A percentile compares a stretch with the other conserved stretches of the same genome.
Evolutionary conservation across 2,113 vertebrate genomes (phyloP).

Genomic region (Lagenorhynchus albirostris): DNA sequence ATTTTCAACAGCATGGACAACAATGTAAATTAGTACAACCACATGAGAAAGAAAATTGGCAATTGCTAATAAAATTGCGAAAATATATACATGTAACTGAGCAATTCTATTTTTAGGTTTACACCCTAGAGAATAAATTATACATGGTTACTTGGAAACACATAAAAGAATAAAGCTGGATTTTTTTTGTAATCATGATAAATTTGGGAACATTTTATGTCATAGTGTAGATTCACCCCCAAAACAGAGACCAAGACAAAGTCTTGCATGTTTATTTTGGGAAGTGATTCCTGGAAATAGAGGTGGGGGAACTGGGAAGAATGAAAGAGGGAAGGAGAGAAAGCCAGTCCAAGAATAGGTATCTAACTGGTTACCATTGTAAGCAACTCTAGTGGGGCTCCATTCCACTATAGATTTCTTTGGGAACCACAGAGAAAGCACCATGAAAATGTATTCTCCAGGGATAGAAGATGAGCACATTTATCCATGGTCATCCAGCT

Average conservation of each 20-base stretch:
- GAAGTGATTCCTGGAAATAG: not conserved
- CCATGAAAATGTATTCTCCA: not conserved
- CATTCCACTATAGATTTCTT: not conserved
- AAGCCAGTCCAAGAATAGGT: not conserved
- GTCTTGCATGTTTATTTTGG: not conserved
- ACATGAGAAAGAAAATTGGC: not conserved
- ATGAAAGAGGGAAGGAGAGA: not conserved
- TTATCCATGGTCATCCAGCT: not conserved
- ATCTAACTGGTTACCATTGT: not conserved
- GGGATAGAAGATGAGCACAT: not conserved
- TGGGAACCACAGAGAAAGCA: not conserved
- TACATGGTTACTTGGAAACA: not conserved
- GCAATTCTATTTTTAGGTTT: not conserved
- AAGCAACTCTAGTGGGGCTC: not conserved
- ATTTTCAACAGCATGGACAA: not conserved
- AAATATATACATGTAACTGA: not conserved
- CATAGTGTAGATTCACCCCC: not conserved
- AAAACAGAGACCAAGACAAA: not conserved
- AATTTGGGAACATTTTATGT: not conserved
- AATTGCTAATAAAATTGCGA: slow-evolving; percentile 19
- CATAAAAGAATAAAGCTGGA: not conserved
- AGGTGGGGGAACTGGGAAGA: not conserved
- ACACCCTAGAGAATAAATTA: not conserved
- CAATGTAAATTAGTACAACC: not conserved
- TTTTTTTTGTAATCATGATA: not conserved